Conservation (phyloP, 1,140 invertebrate species). For the Pseudomyrmex cubaensis region DNA sequence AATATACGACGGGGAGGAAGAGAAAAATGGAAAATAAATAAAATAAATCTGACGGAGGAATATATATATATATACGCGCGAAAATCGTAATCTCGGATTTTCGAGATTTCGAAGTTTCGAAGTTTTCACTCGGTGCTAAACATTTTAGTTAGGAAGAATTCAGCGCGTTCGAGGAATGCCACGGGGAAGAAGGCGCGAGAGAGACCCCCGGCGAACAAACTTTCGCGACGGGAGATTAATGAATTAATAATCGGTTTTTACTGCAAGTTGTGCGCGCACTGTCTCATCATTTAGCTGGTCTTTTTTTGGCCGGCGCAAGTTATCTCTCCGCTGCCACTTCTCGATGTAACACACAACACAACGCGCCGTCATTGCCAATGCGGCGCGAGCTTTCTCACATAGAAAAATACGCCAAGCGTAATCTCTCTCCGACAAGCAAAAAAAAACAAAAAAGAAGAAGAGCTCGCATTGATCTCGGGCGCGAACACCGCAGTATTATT, state of each 20-base stretch:
- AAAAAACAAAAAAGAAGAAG: neutral
- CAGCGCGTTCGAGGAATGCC: neutral
- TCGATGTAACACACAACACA: neutral
- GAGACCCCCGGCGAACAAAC: neutral
- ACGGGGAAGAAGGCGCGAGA: neutral
- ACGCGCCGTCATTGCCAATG: neutral
- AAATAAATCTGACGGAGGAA: neutral
- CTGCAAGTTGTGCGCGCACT: neutral
- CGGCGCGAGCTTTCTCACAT: too few species aligned
- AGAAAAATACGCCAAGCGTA: neutral
- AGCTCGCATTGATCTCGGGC: neutral
- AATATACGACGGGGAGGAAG: neutral
- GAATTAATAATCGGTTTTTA: slow-evolving; percentile 22
- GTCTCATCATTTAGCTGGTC: neutral
- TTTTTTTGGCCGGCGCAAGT: neutral
- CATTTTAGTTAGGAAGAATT: neutral
- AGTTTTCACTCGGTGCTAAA: neutral
- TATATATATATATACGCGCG: neutral
- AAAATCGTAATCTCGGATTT: neutral
- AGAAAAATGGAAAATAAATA: neutral
- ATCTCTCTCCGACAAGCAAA: too few species aligned
- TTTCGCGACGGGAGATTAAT: neutral
- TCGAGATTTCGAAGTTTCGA: neutral
- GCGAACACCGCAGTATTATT: slow-evolving; percentile 61
- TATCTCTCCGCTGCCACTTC: neutral